Evolutionary conservation across 2,797 vertebrate genomes (phyloP).

Genomic region (Arrhamphus sclerolepis): DNA sequence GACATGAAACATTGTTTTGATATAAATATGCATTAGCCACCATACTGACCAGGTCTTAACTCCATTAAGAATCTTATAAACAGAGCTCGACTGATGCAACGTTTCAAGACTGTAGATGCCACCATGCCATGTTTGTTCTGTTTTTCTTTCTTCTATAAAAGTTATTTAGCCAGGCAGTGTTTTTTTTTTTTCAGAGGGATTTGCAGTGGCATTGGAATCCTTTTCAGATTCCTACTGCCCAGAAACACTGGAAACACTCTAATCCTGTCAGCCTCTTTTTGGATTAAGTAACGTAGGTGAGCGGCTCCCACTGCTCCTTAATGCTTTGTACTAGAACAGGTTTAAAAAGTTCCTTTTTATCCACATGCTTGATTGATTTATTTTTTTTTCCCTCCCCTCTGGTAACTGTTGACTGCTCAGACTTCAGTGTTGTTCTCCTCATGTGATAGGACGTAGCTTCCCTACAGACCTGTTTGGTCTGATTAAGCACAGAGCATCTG

Average conservation of each 20-base stretch:
- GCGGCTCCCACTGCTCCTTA: background rate
- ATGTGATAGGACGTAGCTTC: slow-evolving; percentile 44
- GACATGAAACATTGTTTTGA: too few relatives aligned
- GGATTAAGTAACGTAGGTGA: background rate
- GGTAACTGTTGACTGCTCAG: slow-evolving; percentile 3
- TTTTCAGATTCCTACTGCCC: background rate
- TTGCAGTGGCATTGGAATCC: background rate
- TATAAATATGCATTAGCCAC: too few relatives aligned
- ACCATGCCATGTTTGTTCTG: too few relatives aligned
- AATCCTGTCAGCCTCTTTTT: too few relatives aligned
- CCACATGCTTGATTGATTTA: slow-evolving; percentile 5
- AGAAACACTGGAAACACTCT: background rate
- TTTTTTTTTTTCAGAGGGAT: too few relatives aligned
- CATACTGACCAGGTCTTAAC: too few relatives aligned
- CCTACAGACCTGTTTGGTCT: slow-evolving; percentile 50
- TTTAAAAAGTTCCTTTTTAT: background rate
- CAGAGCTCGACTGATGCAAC: too few relatives aligned
- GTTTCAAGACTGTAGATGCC: too few relatives aligned
- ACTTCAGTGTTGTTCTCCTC: slow-evolving; percentile 19
- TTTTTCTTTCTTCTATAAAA: too few relatives aligned
- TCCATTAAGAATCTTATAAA: too few relatives aligned
- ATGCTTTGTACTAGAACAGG: background rate
- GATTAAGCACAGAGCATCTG: slow-evolving; percentile 57
- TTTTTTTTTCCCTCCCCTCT: background rate
- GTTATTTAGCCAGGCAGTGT: too few relatives aligned